phyloP scores from a whole-genome alignment of 2,113 vertebrate genomes.

The Muscicapa adusta region DNA sequence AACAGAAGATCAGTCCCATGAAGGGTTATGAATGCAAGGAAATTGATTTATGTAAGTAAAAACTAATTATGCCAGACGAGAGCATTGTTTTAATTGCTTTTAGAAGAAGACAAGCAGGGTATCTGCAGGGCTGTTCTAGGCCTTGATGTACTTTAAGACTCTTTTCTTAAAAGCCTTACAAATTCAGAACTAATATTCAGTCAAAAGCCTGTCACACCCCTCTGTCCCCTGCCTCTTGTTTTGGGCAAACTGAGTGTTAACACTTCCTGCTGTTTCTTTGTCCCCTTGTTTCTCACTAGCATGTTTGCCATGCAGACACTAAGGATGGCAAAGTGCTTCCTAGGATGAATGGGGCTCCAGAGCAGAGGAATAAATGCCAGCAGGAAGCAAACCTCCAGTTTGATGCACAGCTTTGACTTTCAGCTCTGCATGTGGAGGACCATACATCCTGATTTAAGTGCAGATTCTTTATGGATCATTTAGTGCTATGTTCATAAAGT shows the following conservation, averaged over 20 bases:
- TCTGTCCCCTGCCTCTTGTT: not conserved
- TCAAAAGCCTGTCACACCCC: too few relatives aligned
- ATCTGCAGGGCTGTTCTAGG: not conserved
- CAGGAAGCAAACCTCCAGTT: not conserved
- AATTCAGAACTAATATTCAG: not conserved
- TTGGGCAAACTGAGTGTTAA: not conserved
- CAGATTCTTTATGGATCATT: not conserved
- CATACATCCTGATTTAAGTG: not conserved
- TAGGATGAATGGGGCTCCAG: not conserved
- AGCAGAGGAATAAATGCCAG: not conserved
- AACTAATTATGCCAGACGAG: not conserved
- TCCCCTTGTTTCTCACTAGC: not conserved
- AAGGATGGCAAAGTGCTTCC: not conserved
- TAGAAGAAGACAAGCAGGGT: not conserved
- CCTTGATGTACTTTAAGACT: not conserved
- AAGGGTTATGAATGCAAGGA: not conserved
- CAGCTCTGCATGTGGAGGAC: not conserved
- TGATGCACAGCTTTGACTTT: not conserved
- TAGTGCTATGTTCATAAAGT: not conserved
- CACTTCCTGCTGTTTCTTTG: not conserved
- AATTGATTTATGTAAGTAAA: not conserved
- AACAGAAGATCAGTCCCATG: not conserved
- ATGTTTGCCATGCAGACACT: not conserved
- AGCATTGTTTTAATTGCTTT: not conserved
- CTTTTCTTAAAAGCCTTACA: not conserved